phyloP scores from a whole-genome alignment of 2,888 invertebrate genomes.

The Deilephila elpenor region DNA sequence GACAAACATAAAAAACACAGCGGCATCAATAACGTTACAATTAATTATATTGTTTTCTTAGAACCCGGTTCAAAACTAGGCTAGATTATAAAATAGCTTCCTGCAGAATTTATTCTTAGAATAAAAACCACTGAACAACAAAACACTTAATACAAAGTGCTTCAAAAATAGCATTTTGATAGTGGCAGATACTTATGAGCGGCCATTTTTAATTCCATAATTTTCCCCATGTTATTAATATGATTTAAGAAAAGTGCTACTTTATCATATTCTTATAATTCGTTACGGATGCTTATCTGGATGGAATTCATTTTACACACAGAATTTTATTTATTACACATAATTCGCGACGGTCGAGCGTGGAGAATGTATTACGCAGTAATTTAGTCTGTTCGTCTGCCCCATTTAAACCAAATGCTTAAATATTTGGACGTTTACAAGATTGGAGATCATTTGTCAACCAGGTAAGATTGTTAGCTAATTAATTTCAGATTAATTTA shows the following conservation, averaged over 20 bases:
- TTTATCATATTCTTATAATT: conserved; percentile 3
- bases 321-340: conserved; percentile 10
- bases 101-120: not conserved
- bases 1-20: too few species aligned
- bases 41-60: not conserved
- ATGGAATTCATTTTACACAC: not conserved
- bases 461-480: not conserved
- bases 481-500: too few species aligned
- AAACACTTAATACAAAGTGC: conserved; percentile 2
- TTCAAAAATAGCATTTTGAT: not conserved
- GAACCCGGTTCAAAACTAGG: not conserved
- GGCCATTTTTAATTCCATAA: conserved; percentile 11
- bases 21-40: not conserved
- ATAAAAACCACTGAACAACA: not conserved
- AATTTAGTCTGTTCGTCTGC: not conserved
- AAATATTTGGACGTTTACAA: not conserved
- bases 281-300: conserved; percentile 19
- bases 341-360: not conserved
- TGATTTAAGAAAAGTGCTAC: conserved; percentile 1
- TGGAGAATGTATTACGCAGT: not conserved
- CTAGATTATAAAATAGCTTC: not conserved
- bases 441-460: not conserved
- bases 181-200: not conserved
- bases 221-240: not conserved
- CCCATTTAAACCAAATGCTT: not conserved